Percentiles rank a stretch among this genome's conserved stretches.
Conservation (phyloP, 1,140 invertebrate species). For the Acromyrmex charruanus region DNA sequence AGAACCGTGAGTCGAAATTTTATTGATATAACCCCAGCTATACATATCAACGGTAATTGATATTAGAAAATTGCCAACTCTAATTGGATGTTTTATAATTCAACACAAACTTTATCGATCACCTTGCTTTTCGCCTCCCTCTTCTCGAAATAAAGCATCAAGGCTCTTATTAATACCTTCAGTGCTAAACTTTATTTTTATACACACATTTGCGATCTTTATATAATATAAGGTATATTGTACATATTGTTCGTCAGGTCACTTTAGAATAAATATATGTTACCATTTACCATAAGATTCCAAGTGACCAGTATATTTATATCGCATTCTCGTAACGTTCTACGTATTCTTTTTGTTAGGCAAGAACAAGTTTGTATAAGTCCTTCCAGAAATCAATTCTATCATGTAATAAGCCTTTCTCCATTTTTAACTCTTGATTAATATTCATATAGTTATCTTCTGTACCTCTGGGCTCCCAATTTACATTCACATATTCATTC, state of each 20-base stretch:
- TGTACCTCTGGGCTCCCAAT: conserved; percentile 84
- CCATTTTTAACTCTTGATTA: conserved; percentile 81
- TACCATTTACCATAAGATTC: not conserved
- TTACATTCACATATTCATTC: conserved; percentile 79
- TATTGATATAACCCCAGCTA: not conserved
- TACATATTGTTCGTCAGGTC: not conserved
- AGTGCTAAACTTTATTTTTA: not conserved
- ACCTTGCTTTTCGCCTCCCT: not conserved
- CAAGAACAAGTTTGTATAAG: conserved; percentile 77
- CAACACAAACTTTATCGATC: not conserved
- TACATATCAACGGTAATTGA: not conserved
- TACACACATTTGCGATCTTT: not conserved
- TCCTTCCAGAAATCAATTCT: conserved; percentile 83
- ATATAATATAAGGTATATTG: not conserved
- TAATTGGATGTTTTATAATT: conserved; percentile 19
- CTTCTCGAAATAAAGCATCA: not conserved
- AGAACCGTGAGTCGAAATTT: not conserved
- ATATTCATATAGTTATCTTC: conserved; percentile 85
- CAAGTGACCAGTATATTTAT: not conserved
- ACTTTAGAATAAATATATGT: not conserved
- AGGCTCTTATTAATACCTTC: not conserved
- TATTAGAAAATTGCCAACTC: not conserved
- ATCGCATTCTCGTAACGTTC: not conserved
- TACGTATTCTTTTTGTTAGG: not conserved
- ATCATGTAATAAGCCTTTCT: conserved; percentile 81